A percentile compares a stretch with the other conserved stretches of the same genome.
These are phyloP conservation scores for Nannoperca obscura DNA, from an alignment of 2,797 vertebrate genomes.

Conservation along the genomic window DNA sequence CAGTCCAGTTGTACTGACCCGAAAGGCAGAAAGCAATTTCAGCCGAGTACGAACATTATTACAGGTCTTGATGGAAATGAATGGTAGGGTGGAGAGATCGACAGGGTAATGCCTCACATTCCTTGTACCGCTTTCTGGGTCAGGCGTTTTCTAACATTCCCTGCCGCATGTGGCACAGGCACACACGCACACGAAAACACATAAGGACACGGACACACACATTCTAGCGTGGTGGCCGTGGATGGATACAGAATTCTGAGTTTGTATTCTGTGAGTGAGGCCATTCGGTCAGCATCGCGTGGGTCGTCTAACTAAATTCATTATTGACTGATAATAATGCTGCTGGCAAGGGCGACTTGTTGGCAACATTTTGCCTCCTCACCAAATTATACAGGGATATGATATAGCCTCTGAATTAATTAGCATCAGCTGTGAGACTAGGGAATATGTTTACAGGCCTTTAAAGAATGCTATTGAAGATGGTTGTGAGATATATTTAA, in stretches of 20 bases:
- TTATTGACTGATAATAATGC: slow-evolving; percentile 65
- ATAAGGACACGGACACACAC: background rate
- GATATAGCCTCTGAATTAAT: slow-evolving; percentile 58
- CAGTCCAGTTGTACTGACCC: slow-evolving; percentile 56
- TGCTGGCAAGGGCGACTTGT: slow-evolving; percentile 61
- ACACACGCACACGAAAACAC: background rate
- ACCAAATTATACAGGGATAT: slow-evolving; percentile 45
- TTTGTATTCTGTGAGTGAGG: slow-evolving; percentile 44
- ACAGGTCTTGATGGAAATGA: slow-evolving; percentile 81
- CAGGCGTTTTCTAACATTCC: slow-evolving; percentile 57
- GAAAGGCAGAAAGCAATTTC: slow-evolving; percentile 85
- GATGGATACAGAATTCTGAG: slow-evolving; percentile 11
- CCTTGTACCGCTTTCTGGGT: slow-evolving; percentile 72
- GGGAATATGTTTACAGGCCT: slow-evolving; percentile 44
- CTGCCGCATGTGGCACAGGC: slow-evolving; percentile 13
- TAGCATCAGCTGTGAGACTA: slow-evolving; percentile 35
- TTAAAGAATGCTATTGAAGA: slow-evolving; percentile 30
- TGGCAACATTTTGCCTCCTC: slow-evolving; percentile 58
- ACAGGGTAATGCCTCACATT: slow-evolving; percentile 81
- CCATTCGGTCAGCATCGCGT: slow-evolving; percentile 36
- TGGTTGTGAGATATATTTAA: slow-evolving; percentile 29
- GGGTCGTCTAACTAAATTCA: slow-evolving; percentile 63
- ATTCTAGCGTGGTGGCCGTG: too few species aligned
- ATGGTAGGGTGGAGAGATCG: slow-evolving; percentile 65
- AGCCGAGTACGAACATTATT: slow-evolving; percentile 83